These are phyloP conservation scores for Drosophila bifasciata DNA, from an alignment of 1,140 invertebrate genomes.

Conservation along the genomic window DNA sequence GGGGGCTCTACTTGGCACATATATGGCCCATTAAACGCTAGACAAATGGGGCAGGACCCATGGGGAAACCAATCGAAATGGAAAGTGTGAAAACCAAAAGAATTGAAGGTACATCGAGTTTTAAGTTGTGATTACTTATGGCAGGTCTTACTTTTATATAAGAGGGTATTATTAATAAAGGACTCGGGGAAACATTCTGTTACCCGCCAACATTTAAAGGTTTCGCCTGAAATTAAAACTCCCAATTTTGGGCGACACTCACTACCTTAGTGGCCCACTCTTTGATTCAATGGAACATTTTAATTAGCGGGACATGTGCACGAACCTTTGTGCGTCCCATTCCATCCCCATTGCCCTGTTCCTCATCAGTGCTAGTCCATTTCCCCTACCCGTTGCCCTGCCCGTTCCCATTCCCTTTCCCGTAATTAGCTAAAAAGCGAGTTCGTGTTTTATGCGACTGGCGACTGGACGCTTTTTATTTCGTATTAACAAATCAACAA, in stretches of 20 bases:
- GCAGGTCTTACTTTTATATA: too few relatives aligned
- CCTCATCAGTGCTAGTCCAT: too few relatives aligned
- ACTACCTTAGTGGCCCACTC: not conserved
- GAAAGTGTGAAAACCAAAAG: slow-evolving; percentile 29
- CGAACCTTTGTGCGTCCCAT: not conserved
- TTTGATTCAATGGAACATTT: slow-evolving; percentile 7
- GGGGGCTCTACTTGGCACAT: slow-evolving; percentile 65
- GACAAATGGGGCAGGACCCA: slow-evolving; percentile 50
- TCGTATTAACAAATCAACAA: slow-evolving; percentile 56
- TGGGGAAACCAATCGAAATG: not conserved
- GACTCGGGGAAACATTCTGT: too few relatives aligned
- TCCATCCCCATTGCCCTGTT: too few relatives aligned
- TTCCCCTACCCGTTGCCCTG: too few relatives aligned
- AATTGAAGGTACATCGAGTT: not conserved
- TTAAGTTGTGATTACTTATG: not conserved
- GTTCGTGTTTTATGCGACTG: slow-evolving; percentile 38
- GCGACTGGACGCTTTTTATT: slow-evolving; percentile 40
- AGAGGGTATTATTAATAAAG: too few relatives aligned
- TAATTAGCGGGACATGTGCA: slow-evolving; percentile 21
- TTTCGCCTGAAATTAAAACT: too few relatives aligned
- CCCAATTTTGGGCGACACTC: too few relatives aligned
- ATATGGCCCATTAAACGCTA: slow-evolving; percentile 70
- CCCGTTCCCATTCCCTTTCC: not conserved
- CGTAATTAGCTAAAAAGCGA: slow-evolving; percentile 51
- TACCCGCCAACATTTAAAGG: too few relatives aligned